A percentile compares a stretch with the other conserved stretches of the same genome.
Conservation (phyloP, 2,797 vertebrate genomes). For the Passerculus sandwichensis region DNA sequence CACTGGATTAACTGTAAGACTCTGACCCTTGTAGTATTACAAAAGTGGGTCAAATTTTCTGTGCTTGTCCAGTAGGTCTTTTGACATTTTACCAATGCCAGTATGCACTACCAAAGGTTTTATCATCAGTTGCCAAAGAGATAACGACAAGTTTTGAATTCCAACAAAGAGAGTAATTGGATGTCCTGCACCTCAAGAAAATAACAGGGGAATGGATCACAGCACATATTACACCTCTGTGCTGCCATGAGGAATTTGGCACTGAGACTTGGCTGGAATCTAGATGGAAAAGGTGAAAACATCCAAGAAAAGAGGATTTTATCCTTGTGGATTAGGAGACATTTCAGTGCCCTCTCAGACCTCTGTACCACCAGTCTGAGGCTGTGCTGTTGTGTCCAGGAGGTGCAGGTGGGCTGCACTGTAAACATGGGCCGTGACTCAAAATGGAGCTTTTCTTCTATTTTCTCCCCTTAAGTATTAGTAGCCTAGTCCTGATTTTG, state of each 20-base stretch:
- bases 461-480: not conserved
- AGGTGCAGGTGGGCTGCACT: not conserved
- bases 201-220: not conserved
- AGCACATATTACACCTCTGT: not conserved
- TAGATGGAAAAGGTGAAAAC: not conserved
- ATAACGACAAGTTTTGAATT: slow-evolving; percentile 67
- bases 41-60: slow-evolving; percentile 70
- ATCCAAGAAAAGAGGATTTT: not conserved
- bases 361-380: not conserved
- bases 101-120: slow-evolving; percentile 51
- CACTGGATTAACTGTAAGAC: slow-evolving; percentile 68
- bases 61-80: slow-evolving; percentile 56
- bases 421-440: not conserved
- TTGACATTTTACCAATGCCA: slow-evolving; percentile 65
- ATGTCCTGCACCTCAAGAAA: slow-evolving; percentile 29
- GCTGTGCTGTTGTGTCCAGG: rapidly evolving
- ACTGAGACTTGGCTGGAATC: not conserved
- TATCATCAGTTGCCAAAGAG: slow-evolving; percentile 63
- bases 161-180: slow-evolving; percentile 47
- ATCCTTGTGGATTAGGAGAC: not conserved
- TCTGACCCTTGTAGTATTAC: slow-evolving; percentile 65
- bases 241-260: not conserved
- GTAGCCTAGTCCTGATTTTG: not conserved
- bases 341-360: no score
- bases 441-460: not conserved